Conservation (phyloP, 1,140 invertebrate species). For the Metopolophium dirhodum region DNA sequence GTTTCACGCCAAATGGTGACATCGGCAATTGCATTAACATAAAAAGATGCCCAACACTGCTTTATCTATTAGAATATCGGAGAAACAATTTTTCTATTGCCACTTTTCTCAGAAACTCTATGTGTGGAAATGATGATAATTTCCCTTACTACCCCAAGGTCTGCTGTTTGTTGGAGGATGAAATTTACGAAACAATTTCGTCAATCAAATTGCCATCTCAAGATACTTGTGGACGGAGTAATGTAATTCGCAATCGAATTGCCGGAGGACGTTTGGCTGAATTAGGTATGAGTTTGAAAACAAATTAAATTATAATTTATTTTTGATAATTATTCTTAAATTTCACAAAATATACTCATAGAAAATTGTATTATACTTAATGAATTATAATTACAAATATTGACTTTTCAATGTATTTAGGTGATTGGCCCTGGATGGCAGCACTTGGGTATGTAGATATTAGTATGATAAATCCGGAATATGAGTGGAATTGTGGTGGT, state of each 20-base stretch:
- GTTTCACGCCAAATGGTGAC: too few relatives aligned
- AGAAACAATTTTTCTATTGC: constrained; percentile 59
- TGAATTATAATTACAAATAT: background rate
- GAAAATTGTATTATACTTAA: background rate
- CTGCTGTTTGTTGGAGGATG: constrained; percentile 63
- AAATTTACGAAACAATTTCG: background rate
- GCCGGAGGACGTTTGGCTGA: constrained; percentile 57
- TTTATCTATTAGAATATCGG: background rate
- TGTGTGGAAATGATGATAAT: constrained; percentile 67
- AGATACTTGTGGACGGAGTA: background rate
- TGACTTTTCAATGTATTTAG: constrained; percentile 46
- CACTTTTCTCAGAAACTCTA: constrained; percentile 62
- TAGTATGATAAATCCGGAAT: constrained; percentile 35
- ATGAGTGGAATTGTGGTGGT: constrained; percentile 70
- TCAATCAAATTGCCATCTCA: background rate
- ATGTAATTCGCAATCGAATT: constrained; percentile 25
- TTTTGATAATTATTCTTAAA: too few relatives aligned
- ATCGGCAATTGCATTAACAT: too few relatives aligned
- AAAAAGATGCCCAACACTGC: too few relatives aligned
- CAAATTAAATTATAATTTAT: background rate
- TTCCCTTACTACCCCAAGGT: constrained; percentile 64
- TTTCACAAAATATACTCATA: background rate
- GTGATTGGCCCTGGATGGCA: constrained; percentile 60
- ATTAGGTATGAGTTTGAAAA: constrained; percentile 51
- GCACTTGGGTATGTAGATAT: constrained; percentile 68